Evolutionary conservation across 2,888 invertebrate genomes (phyloP), one percentile per base, ranked within the genome.

Genomic region (Cryptus viduatorius): DNA sequence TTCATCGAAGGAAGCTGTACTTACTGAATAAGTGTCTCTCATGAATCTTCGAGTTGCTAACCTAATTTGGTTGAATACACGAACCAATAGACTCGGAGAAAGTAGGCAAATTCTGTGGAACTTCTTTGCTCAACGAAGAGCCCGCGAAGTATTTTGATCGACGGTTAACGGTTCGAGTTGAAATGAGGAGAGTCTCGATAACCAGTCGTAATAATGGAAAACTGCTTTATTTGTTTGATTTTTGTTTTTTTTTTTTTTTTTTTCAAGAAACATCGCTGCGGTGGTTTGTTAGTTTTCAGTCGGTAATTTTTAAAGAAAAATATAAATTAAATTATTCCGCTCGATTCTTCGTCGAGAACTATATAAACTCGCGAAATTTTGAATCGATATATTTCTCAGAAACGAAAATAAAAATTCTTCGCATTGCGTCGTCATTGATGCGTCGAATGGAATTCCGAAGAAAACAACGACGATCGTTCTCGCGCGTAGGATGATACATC

Each of bases 41-140:
- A 1, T 16, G 42, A 67, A 65, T 73, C 67, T 79, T 37, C 46
- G 29, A 73, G 65, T 46, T 24, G 31, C 53, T 37, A n/a, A 37
- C 44, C 61, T 46, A 85, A 83, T 85, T 78, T 69, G 80, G 82
- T 82, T 80, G 75, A 24, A 71, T 44, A 12, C n/a, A 53, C 68
- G 67, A 46, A 59, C 37, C 12, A 50, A 46, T 61, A 50, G 65
- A 42, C 37, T 3, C 42, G 82, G 86, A 79, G 86, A 86, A 86
- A 86, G 86, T 86, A 85, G 79, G 86, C 85, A 85, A 86, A 86
- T 84, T 84, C 69, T 77, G 73, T 44, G 75, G 19, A 79, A n/a
- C 50, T 31, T 46, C 65, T 12, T 42, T n/a, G 10, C 61, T 29
- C 53, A 16, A 71, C 50, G 53, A 65, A n/a, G 50, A 24, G 56